Evolutionary conservation across 2,113 vertebrate genomes (phyloP).

Genomic region (Upupa epops): DNA sequence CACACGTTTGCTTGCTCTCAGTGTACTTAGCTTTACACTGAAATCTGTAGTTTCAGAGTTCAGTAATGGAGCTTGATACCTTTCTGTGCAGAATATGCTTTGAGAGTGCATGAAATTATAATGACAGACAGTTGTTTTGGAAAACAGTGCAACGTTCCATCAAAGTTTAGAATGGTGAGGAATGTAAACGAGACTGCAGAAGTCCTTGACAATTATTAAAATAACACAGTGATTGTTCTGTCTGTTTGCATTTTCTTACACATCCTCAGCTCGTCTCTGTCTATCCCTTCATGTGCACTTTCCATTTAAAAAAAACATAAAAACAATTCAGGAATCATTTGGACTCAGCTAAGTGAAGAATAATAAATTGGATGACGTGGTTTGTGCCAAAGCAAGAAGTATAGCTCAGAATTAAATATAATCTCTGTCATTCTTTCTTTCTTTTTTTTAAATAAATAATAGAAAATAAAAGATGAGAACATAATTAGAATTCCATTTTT

Average conservation of each 20-base stretch:
- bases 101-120: not conserved
- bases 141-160: not conserved
- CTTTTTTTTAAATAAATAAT: constrained; percentile 37
- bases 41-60: not conserved
- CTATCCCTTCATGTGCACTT: constrained; percentile 37
- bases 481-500: not conserved
- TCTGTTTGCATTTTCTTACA: constrained; percentile 39
- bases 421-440: constrained; percentile 1
- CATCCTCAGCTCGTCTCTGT: constrained; percentile 44
- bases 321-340: not conserved
- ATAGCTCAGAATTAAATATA: constrained; percentile 50
- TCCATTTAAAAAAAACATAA: not conserved
- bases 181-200: constrained; percentile 41
- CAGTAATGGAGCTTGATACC: not conserved
- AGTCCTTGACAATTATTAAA: constrained; percentile 19
- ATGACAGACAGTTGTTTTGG: not conserved
- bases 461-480: constrained; percentile 23
- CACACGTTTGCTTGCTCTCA: not conserved
- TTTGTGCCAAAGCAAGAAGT: constrained; percentile 47
- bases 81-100: not conserved
- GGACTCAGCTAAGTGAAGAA: constrained; percentile 53
- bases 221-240: constrained; percentile 59
- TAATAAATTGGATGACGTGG: constrained; percentile 5
- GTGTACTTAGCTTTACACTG: not conserved
- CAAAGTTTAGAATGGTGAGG: constrained; percentile 35